These are phyloP conservation scores for Hycleus phaleratus DNA, from an alignment of 1,140 invertebrate species.

Conservation along the genomic window DNA sequence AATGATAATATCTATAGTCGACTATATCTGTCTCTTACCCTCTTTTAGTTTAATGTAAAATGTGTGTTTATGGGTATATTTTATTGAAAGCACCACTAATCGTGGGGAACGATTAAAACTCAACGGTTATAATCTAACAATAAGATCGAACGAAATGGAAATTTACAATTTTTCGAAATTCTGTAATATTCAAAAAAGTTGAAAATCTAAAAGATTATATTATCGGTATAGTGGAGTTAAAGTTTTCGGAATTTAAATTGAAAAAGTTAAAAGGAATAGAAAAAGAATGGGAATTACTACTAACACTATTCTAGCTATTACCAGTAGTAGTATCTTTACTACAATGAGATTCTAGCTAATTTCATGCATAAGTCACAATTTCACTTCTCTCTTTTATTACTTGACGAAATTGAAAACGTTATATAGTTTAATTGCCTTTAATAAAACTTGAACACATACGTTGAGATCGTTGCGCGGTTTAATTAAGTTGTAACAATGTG, in stretches of 20 bases:
- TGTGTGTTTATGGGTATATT: slow-evolving; percentile 31
- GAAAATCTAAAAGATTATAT: too few relatives aligned
- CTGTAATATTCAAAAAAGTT: too few relatives aligned
- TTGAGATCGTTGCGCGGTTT: slow-evolving; percentile 30
- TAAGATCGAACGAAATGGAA: too few relatives aligned
- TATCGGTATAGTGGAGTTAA: too few relatives aligned
- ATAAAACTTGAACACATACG: slow-evolving; percentile 33
- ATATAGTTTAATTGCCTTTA: slow-evolving; percentile 34
- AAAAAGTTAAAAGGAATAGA: slow-evolving; percentile 5
- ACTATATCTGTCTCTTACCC: slow-evolving; percentile 7
- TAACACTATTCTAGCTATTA: too few relatives aligned
- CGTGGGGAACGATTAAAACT: not conserved
- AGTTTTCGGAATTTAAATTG: slow-evolving; percentile 7
- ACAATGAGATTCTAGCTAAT: slow-evolving; percentile 8
- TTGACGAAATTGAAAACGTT: slow-evolving; percentile 31
- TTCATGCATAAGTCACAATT: slow-evolving; percentile 23
- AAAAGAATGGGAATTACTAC: slow-evolving; percentile 5
- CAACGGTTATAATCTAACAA: too few relatives aligned
- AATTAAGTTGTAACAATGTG: slow-evolving; percentile 34
- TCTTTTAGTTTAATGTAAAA: slow-evolving; percentile 22
- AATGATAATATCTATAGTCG: slow-evolving; percentile 23
- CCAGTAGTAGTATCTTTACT: too few relatives aligned
- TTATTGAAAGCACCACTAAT: slow-evolving; percentile 24
- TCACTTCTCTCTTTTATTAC: slow-evolving; percentile 15
- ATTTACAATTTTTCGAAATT: too few relatives aligned